Evolutionary conservation across 2,888 invertebrate species (phyloP).

Genomic region (Phyto melanocephala): DNA sequence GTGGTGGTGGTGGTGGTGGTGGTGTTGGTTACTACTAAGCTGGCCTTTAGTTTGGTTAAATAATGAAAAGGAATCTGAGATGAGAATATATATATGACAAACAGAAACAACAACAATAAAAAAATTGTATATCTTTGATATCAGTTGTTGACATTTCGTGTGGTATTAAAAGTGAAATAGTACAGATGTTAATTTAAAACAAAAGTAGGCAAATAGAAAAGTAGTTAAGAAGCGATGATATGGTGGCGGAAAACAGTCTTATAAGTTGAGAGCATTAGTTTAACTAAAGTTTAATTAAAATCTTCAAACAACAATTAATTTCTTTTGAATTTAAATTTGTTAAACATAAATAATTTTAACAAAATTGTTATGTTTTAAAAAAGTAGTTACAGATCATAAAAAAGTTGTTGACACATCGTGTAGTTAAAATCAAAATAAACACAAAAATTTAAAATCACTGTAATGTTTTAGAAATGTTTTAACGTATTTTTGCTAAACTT

Average conservation of each 20-base stretch:
- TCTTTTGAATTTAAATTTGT: too few relatives aligned
- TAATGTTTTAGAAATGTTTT: slow-evolving; percentile 20
- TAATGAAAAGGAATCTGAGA: slow-evolving; percentile 7
- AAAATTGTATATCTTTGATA: neutral
- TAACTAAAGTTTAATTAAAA: too few relatives aligned
- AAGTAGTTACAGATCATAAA: neutral
- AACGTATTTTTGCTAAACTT: neutral
- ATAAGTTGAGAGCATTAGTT: too few relatives aligned
- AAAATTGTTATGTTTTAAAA: neutral
- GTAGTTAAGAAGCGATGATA: neutral
- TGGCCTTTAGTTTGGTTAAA: neutral
- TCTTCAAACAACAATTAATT: too few relatives aligned
- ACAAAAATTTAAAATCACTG: neutral
- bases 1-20: slow-evolving; percentile 2
- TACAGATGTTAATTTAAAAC: slow-evolving; percentile 49
- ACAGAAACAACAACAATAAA: neutral
- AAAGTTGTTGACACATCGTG: neutral
- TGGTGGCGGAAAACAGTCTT: too few relatives aligned
- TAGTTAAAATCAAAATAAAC: neutral
- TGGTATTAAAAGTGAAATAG: slow-evolving; percentile 26
- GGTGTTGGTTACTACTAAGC: slow-evolving; percentile 6
- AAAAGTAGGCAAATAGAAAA: neutral
- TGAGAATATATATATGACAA: neutral
- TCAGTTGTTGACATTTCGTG: slow-evolving; percentile 23
- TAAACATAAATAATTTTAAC: neutral